Base-by-base conservation (phyloP, 2,888 invertebrate genomes). In the Pyralis farinalis region DNA sequence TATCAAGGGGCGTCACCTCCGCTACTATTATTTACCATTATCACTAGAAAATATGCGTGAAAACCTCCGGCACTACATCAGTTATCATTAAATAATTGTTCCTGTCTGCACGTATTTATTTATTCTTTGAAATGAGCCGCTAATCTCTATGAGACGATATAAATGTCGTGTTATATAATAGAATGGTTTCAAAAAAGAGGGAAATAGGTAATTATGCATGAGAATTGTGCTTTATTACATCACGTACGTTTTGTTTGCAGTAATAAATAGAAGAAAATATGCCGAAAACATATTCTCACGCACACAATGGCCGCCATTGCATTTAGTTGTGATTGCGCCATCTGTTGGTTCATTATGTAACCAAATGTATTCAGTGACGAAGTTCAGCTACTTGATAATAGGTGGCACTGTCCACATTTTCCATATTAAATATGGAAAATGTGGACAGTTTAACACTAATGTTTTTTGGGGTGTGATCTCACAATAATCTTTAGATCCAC, bases 321-420 rank as follows among this genome's bases (percentile, higher is more conserved):
- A 43, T 49, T 49, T 49, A 43, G 43, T 47, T 51, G 41, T 4
- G 42, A 44, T 73, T 71, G 56, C 70, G 79, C 58, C 78, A 78
- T 71, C 77, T 77, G 51, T 36, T 50, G 45, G 12, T 7, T 20
- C 1, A 12, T 62, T 59, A 44, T 44, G 49, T 55, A 67, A 61
- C 47, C 46, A 40, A 25, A 42, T 50, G 43, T 37, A 44, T 53
- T 52, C 46, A 42, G 43, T 47, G 49, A 46, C 43, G 44, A 42
- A 45, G 51, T 63, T 47, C 10, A 7, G 34, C 55, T 53, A 51
- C 35, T 53, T 11, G 44, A 20, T 41, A 43, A 7, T 51, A 72
- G 77, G 61, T 74, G 74, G 59, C 67, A 53, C 31, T 60, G 37
- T 42, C n/a, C n/a, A n/a, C n/a, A n/a, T n/a, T n/a, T n/a, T n/a